Conservation (phyloP, 2,113 vertebrate species). For the Neofelis nebulosa region DNA sequence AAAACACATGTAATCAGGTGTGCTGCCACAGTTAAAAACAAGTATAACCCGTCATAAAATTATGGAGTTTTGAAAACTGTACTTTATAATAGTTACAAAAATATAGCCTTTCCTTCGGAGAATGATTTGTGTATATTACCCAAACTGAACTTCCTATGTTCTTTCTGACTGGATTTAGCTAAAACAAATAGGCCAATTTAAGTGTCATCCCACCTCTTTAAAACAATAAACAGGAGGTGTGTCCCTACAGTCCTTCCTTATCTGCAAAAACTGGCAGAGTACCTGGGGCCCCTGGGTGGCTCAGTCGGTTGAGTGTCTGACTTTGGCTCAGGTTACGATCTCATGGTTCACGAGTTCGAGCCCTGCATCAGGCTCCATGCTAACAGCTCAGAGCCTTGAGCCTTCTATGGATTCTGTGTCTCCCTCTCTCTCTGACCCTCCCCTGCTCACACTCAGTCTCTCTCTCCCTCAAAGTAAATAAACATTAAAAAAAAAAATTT, state of each 20-base stretch:
- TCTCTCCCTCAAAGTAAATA: no score
- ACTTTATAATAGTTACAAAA: constrained; percentile 34
- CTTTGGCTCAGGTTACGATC: no score
- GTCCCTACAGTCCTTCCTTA: background rate
- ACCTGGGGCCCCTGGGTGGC: no score
- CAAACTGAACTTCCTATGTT: background rate
- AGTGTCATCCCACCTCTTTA: background rate
- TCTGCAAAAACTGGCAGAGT: background rate
- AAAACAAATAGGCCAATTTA: background rate
- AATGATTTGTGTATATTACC: background rate
- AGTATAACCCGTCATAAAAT: background rate
- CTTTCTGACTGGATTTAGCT: constrained; percentile 9
- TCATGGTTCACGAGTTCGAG: no score
- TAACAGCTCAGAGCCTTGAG: no score
- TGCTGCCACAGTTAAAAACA: constrained; percentile 26
- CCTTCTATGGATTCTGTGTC: no score
- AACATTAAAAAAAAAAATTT: no score
- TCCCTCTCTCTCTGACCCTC: no score
- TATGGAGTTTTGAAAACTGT: constrained; percentile 3
- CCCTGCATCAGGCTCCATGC: no score
- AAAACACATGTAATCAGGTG: background rate
- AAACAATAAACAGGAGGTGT: background rate
- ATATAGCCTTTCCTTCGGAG: constrained; percentile 9
- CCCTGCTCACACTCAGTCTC: no score
- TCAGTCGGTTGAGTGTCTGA: no score